A percentile compares a stretch with the other conserved stretches of the same genome.
Evolutionary conservation across 2,888 invertebrate genomes (phyloP).

Genomic region (Lutraria lutraria): DNA sequence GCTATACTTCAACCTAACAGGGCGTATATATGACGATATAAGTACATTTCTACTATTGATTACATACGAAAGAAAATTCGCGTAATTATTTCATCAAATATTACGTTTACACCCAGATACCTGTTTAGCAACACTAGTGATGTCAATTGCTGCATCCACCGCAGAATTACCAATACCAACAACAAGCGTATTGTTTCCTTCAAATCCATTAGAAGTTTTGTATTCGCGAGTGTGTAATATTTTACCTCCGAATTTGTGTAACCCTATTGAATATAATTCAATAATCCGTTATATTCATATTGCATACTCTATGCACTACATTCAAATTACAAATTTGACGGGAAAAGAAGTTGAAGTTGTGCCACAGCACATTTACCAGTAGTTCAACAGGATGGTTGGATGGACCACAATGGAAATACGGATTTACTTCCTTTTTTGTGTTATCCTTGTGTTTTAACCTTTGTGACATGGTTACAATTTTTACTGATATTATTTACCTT

Average conservation of each 20-base stretch:
- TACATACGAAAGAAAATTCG: too few relatives aligned
- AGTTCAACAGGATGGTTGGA: too few relatives aligned
- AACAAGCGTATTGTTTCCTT: conserved; percentile 85
- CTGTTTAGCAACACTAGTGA: conserved; percentile 81
- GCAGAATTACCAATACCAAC: conserved; percentile 88
- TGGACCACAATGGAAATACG: background rate
- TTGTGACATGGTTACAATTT: too few relatives aligned
- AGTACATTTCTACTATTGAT: too few relatives aligned
- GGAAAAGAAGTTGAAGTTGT: background rate
- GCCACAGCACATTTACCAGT: background rate
- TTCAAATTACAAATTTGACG: background rate
- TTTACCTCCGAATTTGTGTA: conserved; percentile 55
- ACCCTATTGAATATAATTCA: conserved; percentile 9
- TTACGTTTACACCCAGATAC: conserved; percentile 59
- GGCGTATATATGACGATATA: too few relatives aligned
- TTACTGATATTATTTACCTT: too few relatives aligned
- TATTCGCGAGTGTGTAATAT: conserved; percentile 74
- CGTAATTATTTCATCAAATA: background rate
- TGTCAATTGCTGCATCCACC: conserved; percentile 86
- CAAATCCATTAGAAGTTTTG: conserved; percentile 70
- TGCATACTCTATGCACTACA: too few relatives aligned
- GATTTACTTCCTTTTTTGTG: too few relatives aligned
- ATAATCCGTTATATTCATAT: too few relatives aligned
- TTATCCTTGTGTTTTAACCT: too few relatives aligned
- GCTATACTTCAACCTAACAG: too few relatives aligned